These are phyloP conservation scores for Keiferia lycopersicella DNA, from an alignment of 2,888 invertebrate species.

Conservation along the genomic window DNA sequence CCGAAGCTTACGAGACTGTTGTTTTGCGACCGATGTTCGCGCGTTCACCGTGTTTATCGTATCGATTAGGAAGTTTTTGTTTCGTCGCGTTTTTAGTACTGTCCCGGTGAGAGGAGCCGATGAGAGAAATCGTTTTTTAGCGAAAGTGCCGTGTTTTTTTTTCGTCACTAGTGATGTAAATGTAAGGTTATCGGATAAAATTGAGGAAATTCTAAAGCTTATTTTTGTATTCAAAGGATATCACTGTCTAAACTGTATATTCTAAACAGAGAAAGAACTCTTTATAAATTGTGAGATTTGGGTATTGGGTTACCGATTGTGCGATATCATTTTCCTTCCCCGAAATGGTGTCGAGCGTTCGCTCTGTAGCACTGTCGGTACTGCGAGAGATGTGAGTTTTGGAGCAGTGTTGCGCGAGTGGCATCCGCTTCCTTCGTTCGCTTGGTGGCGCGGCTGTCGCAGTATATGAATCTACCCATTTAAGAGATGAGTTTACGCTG, in stretches of 20 bases:
- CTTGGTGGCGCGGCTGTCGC: conserved; percentile 35
- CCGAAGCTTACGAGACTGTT: conserved; percentile 75
- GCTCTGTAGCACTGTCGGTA: conserved; percentile 41
- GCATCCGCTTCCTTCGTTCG: conserved; percentile 22
- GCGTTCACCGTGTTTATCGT: conserved; percentile 62
- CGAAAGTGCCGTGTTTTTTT: conserved; percentile 68
- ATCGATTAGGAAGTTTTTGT: conserved; percentile 57
- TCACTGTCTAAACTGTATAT: conserved; percentile 73
- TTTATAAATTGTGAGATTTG: conserved; percentile 51
- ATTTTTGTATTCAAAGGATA: conserved; percentile 79
- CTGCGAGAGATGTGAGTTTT: neutral
- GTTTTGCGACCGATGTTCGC: conserved; percentile 75
- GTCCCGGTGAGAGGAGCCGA: conserved; percentile 58
- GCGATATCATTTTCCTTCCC: conserved; percentile 75
- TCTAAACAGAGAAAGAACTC: conserved; percentile 59
- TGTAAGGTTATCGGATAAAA: conserved; percentile 75
- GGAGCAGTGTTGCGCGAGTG: conserved; percentile 22
- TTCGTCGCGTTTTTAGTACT: conserved; percentile 54
- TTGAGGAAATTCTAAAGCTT: conserved; percentile 78
- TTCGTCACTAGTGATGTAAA: conserved; percentile 72
- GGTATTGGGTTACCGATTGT: conserved; percentile 56
- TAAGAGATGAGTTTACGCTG: no score
- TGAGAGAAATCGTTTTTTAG: conserved; percentile 61
- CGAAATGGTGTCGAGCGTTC: conserved; percentile 70
- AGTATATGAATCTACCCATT: conserved; percentile 25